Conservation (phyloP, 2,888 invertebrate genomes). For the Hydrotaea diabolus region DNA sequence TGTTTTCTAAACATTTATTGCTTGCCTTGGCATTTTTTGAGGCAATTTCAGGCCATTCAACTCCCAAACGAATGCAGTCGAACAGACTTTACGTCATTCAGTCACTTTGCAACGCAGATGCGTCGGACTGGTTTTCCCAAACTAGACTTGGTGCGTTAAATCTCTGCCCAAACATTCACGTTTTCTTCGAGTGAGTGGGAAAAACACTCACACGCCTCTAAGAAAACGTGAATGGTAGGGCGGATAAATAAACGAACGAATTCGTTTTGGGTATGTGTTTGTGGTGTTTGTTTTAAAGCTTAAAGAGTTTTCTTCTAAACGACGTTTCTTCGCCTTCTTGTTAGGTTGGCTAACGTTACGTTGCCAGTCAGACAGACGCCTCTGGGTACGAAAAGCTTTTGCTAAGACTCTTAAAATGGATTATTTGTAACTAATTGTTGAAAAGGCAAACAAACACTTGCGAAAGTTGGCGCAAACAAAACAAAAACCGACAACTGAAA, state of each 20-base stretch:
- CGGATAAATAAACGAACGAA: too few relatives aligned
- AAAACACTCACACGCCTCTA: too few relatives aligned
- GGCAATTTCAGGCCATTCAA: slow-evolving; percentile 69
- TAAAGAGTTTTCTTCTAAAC: too few relatives aligned
- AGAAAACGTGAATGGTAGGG: too few relatives aligned
- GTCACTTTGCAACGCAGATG: slow-evolving; percentile 16
- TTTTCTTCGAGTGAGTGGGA: too few relatives aligned
- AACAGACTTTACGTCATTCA: slow-evolving; percentile 48
- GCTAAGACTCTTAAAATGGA: neutral
- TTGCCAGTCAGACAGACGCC: neutral
- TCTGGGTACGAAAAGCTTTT: neutral
- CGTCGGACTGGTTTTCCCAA: slow-evolving; percentile 10
- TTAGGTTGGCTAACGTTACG: neutral
- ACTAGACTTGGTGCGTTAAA: neutral
- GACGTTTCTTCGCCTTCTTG: neutral
- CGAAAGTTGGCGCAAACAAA: too few relatives aligned
- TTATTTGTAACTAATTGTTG: slow-evolving; percentile 19
- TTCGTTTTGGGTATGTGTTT: too few relatives aligned
- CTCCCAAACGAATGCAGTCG: slow-evolving; percentile 51
- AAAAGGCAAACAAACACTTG: neutral
- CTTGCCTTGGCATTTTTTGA: slow-evolving; percentile 70
- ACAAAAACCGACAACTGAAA: slow-evolving; percentile 1
- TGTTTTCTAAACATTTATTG: slow-evolving; percentile 40
- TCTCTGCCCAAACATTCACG: too few relatives aligned
- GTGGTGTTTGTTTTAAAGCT: too few relatives aligned